phyloP scores from a whole-genome alignment of 2,113 vertebrate species.

The Arothron firmamentum region DNA sequence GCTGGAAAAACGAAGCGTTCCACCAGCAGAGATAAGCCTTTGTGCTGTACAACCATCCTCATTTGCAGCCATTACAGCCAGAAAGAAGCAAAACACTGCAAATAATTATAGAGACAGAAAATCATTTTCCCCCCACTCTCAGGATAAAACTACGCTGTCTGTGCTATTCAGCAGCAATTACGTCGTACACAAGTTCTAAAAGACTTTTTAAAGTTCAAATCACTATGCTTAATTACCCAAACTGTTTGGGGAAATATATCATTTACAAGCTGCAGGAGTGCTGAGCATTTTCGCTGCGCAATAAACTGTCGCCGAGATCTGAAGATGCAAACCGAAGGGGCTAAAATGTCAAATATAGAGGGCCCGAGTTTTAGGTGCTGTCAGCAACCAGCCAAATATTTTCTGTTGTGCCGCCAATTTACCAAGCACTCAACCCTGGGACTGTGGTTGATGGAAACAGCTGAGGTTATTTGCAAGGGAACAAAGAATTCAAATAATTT shows the following conservation, averaged over 20 bases:
- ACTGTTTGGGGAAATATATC: constrained; percentile 45
- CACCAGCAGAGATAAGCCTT: constrained; percentile 5
- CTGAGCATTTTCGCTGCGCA: constrained; percentile 52
- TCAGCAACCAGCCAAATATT: constrained; percentile 58
- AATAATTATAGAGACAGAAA: constrained; percentile 28
- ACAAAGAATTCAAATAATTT: constrained; percentile 37
- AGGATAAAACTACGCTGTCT: constrained; percentile 29
- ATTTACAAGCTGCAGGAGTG: constrained; percentile 36
- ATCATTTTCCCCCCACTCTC: constrained; percentile 25
- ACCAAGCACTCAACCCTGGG: constrained; percentile 42
- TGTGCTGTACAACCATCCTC: constrained; percentile 18
- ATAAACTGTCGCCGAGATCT: constrained; percentile 37
- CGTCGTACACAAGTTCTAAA: constrained; percentile 8
- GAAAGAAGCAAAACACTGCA: constrained; percentile 23
- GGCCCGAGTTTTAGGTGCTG: constrained; percentile 51
- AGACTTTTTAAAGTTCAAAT: constrained; percentile 20
- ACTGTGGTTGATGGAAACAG: constrained; percentile 36
- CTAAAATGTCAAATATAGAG: constrained; percentile 61
- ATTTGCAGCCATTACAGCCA: constrained; percentile 26
- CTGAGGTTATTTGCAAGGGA: constrained; percentile 46
- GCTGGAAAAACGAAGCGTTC: constrained; percentile 21
- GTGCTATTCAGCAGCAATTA: constrained; percentile 30
- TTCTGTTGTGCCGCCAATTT: constrained; percentile 61
- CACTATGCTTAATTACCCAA: constrained; percentile 39
- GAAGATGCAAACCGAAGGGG: constrained; percentile 58